These are phyloP conservation scores for Pomatorhinus ruficollis DNA, from an alignment of 2,113 vertebrate genomes.

Conservation along the genomic window DNA sequence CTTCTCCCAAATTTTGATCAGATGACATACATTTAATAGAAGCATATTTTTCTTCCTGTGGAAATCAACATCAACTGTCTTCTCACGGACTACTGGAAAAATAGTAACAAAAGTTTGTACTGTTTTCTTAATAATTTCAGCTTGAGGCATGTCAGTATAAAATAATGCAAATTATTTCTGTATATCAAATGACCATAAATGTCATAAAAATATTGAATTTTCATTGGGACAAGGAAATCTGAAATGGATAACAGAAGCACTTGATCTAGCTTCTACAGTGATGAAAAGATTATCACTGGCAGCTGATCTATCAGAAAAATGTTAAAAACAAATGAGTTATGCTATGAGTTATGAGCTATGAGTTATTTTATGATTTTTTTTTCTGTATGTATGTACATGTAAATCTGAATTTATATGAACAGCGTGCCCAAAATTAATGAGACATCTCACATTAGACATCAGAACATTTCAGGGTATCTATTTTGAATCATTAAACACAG, in stretches of 20 bases:
- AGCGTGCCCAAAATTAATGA: neutral
- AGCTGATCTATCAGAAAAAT: neutral
- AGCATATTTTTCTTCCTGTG: neutral
- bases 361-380: neutral
- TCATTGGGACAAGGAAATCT: neutral
- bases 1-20: neutral
- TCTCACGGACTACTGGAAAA: neutral
- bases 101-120: neutral
- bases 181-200: neutral
- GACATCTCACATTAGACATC: neutral
- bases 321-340: neutral
- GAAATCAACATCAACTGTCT: neutral
- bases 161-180: neutral
- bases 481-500: neutral
- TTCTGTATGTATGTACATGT: accelerated
- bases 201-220: neutral
- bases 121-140: neutral
- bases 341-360: neutral
- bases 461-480: neutral
- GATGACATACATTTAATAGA: neutral
- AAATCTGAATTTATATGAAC: neutral
- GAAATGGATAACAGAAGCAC: neutral
- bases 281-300: neutral
- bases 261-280: neutral
- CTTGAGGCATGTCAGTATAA: neutral